Percentiles rank a stretch among this genome's conserved stretches.
Conservation (phyloP, 2,113 vertebrate species). For the Pachycephala philippinensis region DNA sequence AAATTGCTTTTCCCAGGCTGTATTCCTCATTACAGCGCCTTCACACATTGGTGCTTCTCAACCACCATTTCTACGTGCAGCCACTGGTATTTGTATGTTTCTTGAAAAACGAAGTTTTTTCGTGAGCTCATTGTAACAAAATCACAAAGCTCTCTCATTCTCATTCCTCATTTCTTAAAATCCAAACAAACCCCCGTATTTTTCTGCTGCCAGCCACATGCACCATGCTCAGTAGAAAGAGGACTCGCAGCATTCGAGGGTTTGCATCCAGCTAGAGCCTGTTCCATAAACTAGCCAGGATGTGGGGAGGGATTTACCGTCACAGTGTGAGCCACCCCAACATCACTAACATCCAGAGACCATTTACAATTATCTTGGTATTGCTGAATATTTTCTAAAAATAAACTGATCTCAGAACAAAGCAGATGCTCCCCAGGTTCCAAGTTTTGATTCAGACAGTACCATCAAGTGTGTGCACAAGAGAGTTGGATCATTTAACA, state of each 20-base stretch:
- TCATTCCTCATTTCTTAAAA: not conserved
- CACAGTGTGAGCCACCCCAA: not conserved
- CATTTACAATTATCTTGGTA: not conserved
- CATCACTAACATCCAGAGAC: accelerated
- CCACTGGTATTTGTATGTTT: accelerated
- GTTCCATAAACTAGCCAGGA: accelerated
- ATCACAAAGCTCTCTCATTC: not conserved
- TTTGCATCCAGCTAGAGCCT: not conserved
- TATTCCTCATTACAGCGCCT: not conserved
- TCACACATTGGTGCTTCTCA: not conserved
- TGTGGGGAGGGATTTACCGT: not conserved
- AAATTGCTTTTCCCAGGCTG: not conserved
- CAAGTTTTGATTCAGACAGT: not conserved
- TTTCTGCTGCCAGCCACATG: not conserved
- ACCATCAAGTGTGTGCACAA: not conserved
- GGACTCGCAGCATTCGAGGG: too few species aligned
- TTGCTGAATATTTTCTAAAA: not conserved
- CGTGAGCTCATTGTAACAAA: not conserved
- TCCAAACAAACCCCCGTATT: not conserved
- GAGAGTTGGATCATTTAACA: not conserved
- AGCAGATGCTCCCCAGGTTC: not conserved
- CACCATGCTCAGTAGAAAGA: not conserved
- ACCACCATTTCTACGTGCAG: not conserved
- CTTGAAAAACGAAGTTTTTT: not conserved
- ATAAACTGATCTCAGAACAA: not conserved